These are phyloP conservation scores for Protomyctophum bolini DNA, from an alignment of 2,113 vertebrate species.

Conservation along the genomic window DNA sequence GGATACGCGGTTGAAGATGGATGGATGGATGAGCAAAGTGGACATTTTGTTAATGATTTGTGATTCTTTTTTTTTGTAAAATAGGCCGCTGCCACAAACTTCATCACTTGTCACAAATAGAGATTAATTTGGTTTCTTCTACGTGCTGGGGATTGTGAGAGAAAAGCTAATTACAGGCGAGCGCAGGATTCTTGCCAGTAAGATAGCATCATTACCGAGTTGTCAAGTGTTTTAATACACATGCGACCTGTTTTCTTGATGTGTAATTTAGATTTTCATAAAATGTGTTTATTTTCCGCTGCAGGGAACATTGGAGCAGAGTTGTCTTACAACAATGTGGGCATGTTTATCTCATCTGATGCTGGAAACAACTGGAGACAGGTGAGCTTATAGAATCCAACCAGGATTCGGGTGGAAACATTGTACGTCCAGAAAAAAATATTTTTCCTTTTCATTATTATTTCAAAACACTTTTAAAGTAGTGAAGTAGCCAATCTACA, in stretches of 20 bases:
- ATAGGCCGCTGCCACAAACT: not conserved
- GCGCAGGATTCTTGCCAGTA: constrained; percentile 14
- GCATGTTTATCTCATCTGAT: constrained; percentile 92
- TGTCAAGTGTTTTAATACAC: not conserved
- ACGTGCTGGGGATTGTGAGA: not conserved
- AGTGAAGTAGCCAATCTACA: too few species aligned
- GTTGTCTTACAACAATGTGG: constrained; percentile 90
- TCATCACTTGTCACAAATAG: constrained; percentile 6
- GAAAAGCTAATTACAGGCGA: not conserved
- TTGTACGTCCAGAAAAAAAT: too few species aligned
- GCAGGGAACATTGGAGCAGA: constrained; percentile 93
- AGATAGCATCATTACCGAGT: constrained; percentile 5
- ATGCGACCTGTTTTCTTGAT: not conserved
- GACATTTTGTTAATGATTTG: too few species aligned
- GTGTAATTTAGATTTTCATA: not conserved
- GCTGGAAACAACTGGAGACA: constrained; percentile 93
- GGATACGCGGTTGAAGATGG: too few species aligned
- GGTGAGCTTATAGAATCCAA: not conserved
- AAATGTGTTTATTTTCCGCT: constrained; percentile 40
- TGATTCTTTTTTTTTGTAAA: too few species aligned
- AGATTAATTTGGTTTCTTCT: constrained; percentile 12
- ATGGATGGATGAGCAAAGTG: too few species aligned
- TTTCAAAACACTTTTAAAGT: too few species aligned
- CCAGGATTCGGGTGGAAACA: not conserved
- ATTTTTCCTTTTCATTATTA: too few species aligned